Evolutionary conservation across 2,113 vertebrate species (phyloP).

Genomic region (Mionectes macconnelli): DNA sequence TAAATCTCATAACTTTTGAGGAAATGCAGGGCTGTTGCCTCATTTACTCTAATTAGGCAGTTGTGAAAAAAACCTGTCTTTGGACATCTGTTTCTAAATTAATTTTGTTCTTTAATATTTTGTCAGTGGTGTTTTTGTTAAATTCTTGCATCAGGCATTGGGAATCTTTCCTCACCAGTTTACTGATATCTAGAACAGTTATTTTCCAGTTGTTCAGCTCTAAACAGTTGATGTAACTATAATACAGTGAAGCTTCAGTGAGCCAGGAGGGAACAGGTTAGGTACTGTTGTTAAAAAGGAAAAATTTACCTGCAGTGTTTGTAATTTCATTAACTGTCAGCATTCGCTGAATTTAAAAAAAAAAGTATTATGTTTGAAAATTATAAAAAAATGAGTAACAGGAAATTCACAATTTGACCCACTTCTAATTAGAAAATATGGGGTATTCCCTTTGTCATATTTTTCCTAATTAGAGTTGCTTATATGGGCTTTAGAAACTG

Average conservation of each 20-base stretch:
- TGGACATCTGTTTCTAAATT: neutral
- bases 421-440: neutral
- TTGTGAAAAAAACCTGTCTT: neutral
- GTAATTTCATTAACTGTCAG: neutral
- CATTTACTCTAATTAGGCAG: neutral
- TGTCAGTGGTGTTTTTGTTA: neutral
- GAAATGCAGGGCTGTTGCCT: neutral
- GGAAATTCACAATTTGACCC: neutral
- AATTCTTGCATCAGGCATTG: neutral
- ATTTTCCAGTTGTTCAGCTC: neutral
- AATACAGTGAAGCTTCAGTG: neutral
- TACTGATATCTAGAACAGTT: neutral
- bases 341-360: neutral
- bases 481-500: neutral
- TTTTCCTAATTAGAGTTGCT: neutral
- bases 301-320: neutral
- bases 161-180: neutral
- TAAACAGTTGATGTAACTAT: neutral
- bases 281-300: neutral
- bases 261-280: neutral
- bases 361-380: neutral
- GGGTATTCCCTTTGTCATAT: neutral
- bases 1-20: neutral
- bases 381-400: neutral
- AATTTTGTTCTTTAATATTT: neutral